Percentiles rank a stretch among this genome's conserved stretches.
phyloP scores from a whole-genome alignment of 1,140 invertebrate genomes.

The Akabosia matsudoensis region DNA sequence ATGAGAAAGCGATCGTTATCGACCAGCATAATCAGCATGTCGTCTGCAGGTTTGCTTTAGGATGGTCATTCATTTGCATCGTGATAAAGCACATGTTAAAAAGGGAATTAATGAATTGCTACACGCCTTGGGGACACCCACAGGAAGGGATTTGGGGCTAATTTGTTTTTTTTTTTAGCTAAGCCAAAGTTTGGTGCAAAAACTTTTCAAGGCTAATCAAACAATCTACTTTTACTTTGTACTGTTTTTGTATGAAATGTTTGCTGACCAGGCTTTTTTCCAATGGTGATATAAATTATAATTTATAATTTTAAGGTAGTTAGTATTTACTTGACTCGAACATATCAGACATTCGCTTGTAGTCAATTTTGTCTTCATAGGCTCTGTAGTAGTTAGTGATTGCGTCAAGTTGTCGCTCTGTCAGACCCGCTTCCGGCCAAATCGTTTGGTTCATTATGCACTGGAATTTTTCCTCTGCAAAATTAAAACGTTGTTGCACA shows the following conservation, averaged over 20 bases:
- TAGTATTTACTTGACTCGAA: conserved; percentile 43
- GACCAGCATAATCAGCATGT: background rate
- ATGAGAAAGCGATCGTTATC: background rate
- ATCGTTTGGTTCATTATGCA: conserved; percentile 37
- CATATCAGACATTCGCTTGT: conserved; percentile 45
- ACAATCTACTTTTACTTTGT: no score
- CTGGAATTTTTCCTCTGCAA: conserved; percentile 42
- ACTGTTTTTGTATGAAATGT: no score
- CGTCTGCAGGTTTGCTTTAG: background rate
- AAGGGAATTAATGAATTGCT: no score
- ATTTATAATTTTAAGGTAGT: no score
- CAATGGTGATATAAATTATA: no score
- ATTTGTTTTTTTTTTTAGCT: no score
- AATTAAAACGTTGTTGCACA: background rate
- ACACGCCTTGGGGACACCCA: no score
- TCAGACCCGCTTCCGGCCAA: conserved; percentile 44
- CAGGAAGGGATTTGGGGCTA: no score
- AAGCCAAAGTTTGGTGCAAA: no score
- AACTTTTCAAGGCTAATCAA: no score
- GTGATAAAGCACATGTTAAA: no score
- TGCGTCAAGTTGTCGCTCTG: conserved; percentile 41
- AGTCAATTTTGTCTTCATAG: conserved; percentile 43
- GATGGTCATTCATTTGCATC: background rate
- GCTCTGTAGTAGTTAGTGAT: conserved; percentile 46
- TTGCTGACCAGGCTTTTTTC: no score